These are phyloP conservation scores for Trichoplusia ni DNA, from an alignment of 1,140 invertebrate genomes.

Conservation along the genomic window DNA sequence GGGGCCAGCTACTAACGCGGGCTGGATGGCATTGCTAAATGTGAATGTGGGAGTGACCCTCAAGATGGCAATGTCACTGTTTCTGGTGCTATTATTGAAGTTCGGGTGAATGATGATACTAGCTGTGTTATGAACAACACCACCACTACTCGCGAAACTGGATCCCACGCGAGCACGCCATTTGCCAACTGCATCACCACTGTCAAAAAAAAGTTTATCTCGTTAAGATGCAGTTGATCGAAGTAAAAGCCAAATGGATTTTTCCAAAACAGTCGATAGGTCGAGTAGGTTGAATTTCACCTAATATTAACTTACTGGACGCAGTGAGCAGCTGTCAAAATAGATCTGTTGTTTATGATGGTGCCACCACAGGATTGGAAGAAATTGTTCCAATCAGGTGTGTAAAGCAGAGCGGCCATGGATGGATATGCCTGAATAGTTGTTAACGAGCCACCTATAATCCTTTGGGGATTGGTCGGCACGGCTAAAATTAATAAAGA, in stretches of 20 bases:
- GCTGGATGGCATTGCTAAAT: not conserved
- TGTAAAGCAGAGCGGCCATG: slow-evolving; percentile 33
- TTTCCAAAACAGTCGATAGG: no score
- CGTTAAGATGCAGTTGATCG: no score
- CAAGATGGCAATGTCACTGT: no score
- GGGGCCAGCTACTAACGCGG: slow-evolving; percentile 35
- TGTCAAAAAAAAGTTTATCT: not conserved
- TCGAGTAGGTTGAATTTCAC: no score
- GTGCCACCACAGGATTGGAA: slow-evolving; percentile 44
- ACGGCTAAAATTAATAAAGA: slow-evolving; percentile 19
- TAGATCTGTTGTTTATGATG: slow-evolving; percentile 49
- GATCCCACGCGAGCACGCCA: not conserved
- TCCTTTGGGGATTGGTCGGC: slow-evolving; percentile 34
- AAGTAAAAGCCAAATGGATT: no score
- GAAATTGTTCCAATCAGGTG: slow-evolving; percentile 24
- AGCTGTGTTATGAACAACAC: no score
- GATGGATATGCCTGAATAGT: slow-evolving; percentile 44
- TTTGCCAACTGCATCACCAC: not conserved
- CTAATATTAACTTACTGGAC: slow-evolving; percentile 42
- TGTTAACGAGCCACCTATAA: slow-evolving; percentile 45
- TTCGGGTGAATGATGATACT: no score
- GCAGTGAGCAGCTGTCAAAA: slow-evolving; percentile 57
- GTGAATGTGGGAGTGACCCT: no score
- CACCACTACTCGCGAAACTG: no score
- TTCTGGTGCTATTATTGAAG: no score